Base-by-base conservation (phyloP, 1,140 invertebrate species). In the Ostrea denselamellosa region DNA sequence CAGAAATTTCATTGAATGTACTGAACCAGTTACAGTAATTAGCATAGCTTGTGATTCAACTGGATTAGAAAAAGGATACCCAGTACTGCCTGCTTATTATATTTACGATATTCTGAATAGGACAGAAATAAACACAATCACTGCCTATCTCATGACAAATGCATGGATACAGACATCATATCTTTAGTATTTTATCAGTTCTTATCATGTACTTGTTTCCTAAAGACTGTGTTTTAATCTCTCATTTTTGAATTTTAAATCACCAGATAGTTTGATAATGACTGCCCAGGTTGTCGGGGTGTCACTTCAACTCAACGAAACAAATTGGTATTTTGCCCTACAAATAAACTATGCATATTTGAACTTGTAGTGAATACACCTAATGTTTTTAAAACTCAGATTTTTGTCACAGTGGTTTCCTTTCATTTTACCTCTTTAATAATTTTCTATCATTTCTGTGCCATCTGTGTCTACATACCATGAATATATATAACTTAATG, bases 341-440 rank as follows among this genome's bases (percentile, higher is more conserved):
- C 68, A 28, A 34, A 71, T 71, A n/a, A 77, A 77, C 68, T 77
- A 28, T 25, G 68, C 68, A 34, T 77, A 28, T 77, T 14, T 77
- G 10, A 77, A 77, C 68, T 77, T 25, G 22, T 28, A 3, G 68
- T 77, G 34, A 44, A 44, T 44, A 44, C 7, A 17, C 9, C 5
- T 34, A 5, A 22, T 14, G 4, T 77, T 77, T 68, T 77, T 77
- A 28, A 28, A 34, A 14, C 28, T 14, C 68, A 34, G 14, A 19
- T 17, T 62, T 62, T 62, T 62, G 58, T 4, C 9, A 19, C 17
- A 17, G 58, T 62, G 14, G 58, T n/a, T 62, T 62, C 7, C 14
- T 19, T 17, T 62, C 14, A 14, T 62, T 62, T n/a, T n/a, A n/a
- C n/a, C n/a, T n/a, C n/a, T n/a, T n/a, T n/a, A n/a, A n/a, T 62